Percentiles rank a stretch among this genome's conserved stretches.
These are phyloP conservation scores for Lordiphosa fenestrarum DNA, from an alignment of 2,888 invertebrate genomes.

Conservation along the genomic window DNA sequence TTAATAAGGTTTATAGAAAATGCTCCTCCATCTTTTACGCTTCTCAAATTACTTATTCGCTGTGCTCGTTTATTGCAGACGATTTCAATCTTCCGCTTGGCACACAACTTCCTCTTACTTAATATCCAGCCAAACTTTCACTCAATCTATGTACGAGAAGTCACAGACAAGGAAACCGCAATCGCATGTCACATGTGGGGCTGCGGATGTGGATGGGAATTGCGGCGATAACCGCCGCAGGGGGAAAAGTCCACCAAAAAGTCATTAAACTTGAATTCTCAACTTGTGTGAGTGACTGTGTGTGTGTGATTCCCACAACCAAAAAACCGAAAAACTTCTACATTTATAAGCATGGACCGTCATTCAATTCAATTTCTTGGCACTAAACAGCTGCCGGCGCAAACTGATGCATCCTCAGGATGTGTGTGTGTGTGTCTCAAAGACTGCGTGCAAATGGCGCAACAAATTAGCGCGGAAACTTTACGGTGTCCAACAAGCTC, in stretches of 20 bases:
- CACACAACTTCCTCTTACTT: slow-evolving; percentile 5
- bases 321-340: slow-evolving; percentile 29
- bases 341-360: slow-evolving; percentile 42
- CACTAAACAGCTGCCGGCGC: slow-evolving; percentile 37
- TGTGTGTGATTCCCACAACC: slow-evolving; percentile 6
- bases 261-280: slow-evolving; percentile 38
- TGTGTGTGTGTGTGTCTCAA: slow-evolving; percentile 11
- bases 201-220: slow-evolving; percentile 10
- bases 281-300: slow-evolving; percentile 18
- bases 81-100: too few relatives aligned
- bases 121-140: slow-evolving; percentile 23
- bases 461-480: slow-evolving; percentile 69
- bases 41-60: too few relatives aligned
- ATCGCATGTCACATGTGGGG: slow-evolving; percentile 22
- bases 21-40: too few relatives aligned
- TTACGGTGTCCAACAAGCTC: slow-evolving; percentile 33
- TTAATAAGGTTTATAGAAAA: too few relatives aligned
- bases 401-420: slow-evolving; percentile 7
- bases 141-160: slow-evolving; percentile 15
- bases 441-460: slow-evolving; percentile 48
- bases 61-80: too few relatives aligned
- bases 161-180: slow-evolving; percentile 15
- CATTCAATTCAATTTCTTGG: slow-evolving; percentile 55
- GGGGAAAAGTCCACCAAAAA: slow-evolving; percentile 33
- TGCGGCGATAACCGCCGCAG: slow-evolving; percentile 14